phyloP scores from a whole-genome alignment of 2,797 vertebrate species.

The Chromis chromis region DNA sequence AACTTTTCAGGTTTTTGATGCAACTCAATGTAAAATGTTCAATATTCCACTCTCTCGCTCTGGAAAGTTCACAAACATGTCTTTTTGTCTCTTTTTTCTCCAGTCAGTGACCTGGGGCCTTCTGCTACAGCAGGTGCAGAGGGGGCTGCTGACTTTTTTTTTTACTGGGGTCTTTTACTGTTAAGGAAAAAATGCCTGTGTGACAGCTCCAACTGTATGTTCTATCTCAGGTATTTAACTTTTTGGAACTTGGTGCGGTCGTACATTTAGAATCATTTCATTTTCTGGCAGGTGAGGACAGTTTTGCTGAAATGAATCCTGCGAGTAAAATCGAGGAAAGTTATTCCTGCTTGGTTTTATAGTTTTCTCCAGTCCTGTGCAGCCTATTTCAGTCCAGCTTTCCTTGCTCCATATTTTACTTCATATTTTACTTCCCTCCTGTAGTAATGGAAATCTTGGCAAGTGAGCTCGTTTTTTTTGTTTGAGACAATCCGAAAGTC shows the following conservation, averaged over 20 bases:
- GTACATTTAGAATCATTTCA: slow-evolving; percentile 30
- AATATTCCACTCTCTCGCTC: slow-evolving; percentile 59
- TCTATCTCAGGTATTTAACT: slow-evolving; percentile 53
- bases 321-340: background rate
- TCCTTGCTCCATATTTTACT: background rate
- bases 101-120: slow-evolving; percentile 72
- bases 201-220: slow-evolving; percentile 50
- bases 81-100: slow-evolving; percentile 56
- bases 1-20: slow-evolving; percentile 79
- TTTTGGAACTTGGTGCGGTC: slow-evolving; percentile 37
- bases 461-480: background rate
- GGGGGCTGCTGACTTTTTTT: slow-evolving; percentile 56
- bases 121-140: slow-evolving; percentile 66
- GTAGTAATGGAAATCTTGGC: background rate
- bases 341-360: slow-evolving; percentile 11
- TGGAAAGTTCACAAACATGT: slow-evolving; percentile 68
- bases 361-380: slow-evolving; percentile 6
- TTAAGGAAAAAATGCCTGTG: slow-evolving; percentile 51
- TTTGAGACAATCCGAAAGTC: slow-evolving; percentile 1
- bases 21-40: slow-evolving; percentile 71
- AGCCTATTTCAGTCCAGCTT: background rate
- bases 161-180: slow-evolving; percentile 45
- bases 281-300: slow-evolving; percentile 29
- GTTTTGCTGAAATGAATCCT: slow-evolving; percentile 21
- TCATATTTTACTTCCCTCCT: background rate